Conservation (phyloP, 2,113 vertebrate genomes). For the Phodopus roborovskii region DNA sequence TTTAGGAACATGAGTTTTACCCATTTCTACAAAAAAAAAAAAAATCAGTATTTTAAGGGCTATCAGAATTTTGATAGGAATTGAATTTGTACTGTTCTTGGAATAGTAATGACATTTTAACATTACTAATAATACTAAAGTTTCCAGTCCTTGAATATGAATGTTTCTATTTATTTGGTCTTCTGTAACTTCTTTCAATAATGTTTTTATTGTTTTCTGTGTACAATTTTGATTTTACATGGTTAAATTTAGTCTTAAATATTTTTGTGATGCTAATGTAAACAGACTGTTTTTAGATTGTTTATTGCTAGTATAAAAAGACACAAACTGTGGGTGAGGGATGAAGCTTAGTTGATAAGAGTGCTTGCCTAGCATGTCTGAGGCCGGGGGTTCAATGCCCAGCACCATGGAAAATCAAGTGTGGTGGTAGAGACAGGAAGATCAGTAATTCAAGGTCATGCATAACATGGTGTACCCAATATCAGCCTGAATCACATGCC, state of each 20-base stretch:
- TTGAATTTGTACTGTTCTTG: not conserved
- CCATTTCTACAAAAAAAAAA: not conserved
- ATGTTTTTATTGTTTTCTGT: not conserved
- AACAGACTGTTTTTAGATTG: not conserved
- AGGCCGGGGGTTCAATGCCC: not conserved
- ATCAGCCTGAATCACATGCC: not conserved
- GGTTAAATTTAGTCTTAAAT: not conserved
- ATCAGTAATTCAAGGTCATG: not conserved
- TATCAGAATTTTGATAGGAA: not conserved
- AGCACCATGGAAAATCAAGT: not conserved
- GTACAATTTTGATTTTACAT: not conserved
- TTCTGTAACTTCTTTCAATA: not conserved
- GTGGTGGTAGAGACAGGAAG: not conserved
- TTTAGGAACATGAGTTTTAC: not conserved
- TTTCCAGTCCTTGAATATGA: not conserved
- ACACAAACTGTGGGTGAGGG: not conserved
- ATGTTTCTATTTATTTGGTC: not conserved
- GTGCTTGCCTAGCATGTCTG: not conserved
- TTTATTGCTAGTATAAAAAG: not conserved
- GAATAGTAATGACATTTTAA: not conserved
- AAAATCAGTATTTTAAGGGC: not conserved
- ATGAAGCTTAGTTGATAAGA: not conserved
- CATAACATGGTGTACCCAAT: not conserved
- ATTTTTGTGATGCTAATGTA: not conserved
- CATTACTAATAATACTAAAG: not conserved